Evolutionary conservation across 2,113 vertebrate species (phyloP).

Genomic region (Micromys minutus): DNA sequence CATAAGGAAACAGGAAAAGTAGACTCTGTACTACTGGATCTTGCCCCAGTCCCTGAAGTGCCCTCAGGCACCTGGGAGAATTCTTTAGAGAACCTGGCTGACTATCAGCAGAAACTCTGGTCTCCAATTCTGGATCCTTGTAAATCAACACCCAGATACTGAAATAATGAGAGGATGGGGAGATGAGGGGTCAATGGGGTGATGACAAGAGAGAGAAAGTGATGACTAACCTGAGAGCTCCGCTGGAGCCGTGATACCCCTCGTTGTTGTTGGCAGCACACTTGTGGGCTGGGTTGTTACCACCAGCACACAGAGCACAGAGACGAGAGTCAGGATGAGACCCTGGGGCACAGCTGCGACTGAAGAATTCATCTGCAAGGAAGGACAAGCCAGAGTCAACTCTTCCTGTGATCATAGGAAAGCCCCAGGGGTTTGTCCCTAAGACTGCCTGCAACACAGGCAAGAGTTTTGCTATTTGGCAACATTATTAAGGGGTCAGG

Average conservation of each 20-base stretch:
- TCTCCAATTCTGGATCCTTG: background rate
- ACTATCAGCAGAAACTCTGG: background rate
- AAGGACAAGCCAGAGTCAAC: background rate
- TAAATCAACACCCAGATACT: background rate
- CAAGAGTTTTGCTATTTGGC: background rate
- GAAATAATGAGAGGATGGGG: background rate
- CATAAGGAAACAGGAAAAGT: background rate
- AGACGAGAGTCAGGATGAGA: conserved; percentile 84
- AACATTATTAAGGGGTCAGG: background rate
- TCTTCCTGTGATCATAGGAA: background rate
- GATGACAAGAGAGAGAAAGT: background rate
- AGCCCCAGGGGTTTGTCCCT: background rate
- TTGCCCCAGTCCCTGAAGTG: background rate
- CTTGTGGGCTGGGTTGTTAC: conserved; percentile 50
- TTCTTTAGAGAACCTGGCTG: background rate
- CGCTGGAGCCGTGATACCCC: conserved; percentile 89
- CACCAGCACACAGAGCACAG: conserved; percentile 88
- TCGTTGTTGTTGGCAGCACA: conserved; percentile 88
- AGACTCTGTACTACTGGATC: background rate
- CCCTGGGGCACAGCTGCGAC: conserved; percentile 91
- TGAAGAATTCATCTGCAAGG: conserved; percentile 87
- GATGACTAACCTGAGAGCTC: conserved; percentile 88
- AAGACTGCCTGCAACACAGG: background rate
- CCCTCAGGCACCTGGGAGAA: background rate
- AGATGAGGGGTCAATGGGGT: background rate